Conservation (phyloP, 2,888 invertebrate species). For the Polydrusus tereticollis region DNA sequence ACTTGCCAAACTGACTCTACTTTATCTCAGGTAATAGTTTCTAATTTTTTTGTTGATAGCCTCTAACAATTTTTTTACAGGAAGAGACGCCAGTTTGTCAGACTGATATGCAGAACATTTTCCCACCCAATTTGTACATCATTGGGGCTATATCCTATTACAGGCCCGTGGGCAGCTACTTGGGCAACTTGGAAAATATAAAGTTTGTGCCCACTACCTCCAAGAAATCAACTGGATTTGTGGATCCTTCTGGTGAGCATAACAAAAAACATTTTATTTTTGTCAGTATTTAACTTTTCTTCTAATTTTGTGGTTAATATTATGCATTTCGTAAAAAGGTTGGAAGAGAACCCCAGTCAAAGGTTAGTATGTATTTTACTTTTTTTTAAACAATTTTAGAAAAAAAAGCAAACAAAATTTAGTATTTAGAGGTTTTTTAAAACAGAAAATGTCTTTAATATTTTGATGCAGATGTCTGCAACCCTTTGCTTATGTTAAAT, state of each 20-base stretch:
- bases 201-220: slow-evolving; percentile 19
- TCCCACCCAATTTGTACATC: slow-evolving; percentile 65
- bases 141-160: slow-evolving; percentile 58
- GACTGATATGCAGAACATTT: slow-evolving; percentile 56
- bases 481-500: no score
- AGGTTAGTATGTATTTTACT: background rate
- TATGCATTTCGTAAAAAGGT: background rate
- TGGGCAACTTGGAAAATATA: slow-evolving; percentile 29
- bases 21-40: slow-evolving; percentile 51
- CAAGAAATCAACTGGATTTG: slow-evolving; percentile 15
- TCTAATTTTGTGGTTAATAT: no score
- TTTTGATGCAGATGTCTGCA: no score
- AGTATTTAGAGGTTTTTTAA: no score
- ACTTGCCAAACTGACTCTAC: slow-evolving; percentile 67
- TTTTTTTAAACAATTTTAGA: no score
- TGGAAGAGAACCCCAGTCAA: background rate
- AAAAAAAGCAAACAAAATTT: no score
- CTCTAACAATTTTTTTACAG: slow-evolving; percentile 13
- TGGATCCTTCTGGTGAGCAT: slow-evolving; percentile 23
- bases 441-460: no score
- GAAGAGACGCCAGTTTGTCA: slow-evolving; percentile 42
- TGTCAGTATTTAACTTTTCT: no score
- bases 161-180: slow-evolving; percentile 34
- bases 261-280: no score
- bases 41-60: no score